These are phyloP conservation scores for Petrocephalus microphthalmus DNA, from an alignment of 2,113 vertebrate species.

Conservation along the genomic window DNA sequence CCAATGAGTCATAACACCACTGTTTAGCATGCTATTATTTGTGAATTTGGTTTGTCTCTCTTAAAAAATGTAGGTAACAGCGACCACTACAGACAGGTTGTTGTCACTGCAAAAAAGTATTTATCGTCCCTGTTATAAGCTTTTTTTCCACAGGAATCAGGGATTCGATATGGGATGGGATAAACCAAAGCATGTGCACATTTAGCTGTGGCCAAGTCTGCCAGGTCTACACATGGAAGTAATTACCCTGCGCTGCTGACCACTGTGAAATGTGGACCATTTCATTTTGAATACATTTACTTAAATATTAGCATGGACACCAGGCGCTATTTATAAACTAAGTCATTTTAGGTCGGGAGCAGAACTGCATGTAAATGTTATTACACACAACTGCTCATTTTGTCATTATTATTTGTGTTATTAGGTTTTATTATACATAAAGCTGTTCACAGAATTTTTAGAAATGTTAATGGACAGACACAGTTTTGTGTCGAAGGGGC, in stretches of 20 bases:
- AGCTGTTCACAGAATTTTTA: background rate
- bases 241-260: constrained; percentile 16
- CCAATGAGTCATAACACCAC: background rate
- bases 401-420: background rate
- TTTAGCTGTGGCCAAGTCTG: background rate
- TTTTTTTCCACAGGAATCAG: background rate
- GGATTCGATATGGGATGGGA: background rate
- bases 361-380: background rate
- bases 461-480: background rate
- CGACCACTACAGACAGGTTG: background rate
- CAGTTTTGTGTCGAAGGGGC: background rate
- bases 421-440: background rate
- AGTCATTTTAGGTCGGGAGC: background rate
- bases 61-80: background rate
- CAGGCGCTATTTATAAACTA: background rate
- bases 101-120: background rate
- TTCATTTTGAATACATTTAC: constrained; percentile 1
- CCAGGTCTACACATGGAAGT: constrained; percentile 11
- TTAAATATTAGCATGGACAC: background rate
- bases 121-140: background rate
- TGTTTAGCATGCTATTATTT: background rate
- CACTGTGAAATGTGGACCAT: constrained; percentile 16
- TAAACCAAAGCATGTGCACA: background rate
- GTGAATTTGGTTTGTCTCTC: background rate
- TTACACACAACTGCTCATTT: background rate